These are phyloP conservation scores for Acanthosepion pharaonis DNA, from an alignment of 2,888 invertebrate species.

Conservation along the genomic window DNA sequence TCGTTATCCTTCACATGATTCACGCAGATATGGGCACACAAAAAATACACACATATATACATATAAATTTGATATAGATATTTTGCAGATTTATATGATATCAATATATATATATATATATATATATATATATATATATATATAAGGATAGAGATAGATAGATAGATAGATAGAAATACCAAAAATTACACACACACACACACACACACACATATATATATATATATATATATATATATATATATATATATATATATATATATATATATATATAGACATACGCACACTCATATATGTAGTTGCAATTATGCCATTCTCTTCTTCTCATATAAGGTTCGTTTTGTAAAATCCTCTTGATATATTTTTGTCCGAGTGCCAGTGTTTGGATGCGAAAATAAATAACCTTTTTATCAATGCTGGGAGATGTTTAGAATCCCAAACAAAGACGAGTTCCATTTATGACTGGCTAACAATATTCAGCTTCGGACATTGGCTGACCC, in stretches of 20 bases:
- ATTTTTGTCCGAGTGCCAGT: background rate
- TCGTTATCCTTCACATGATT: too few relatives aligned
- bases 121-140: too few relatives aligned
- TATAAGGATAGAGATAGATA: too few relatives aligned
- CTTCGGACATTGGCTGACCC: constrained; percentile 2
- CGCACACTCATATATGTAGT: background rate
- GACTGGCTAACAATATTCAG: background rate
- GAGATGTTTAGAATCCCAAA: constrained; percentile 33
- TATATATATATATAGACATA: background rate
- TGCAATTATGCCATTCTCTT: background rate
- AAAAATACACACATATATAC: too few relatives aligned
- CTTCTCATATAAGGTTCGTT: background rate
- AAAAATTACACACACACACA: too few relatives aligned
- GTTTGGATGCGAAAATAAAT: constrained; percentile 33
- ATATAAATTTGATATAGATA: too few relatives aligned
- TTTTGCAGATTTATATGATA: too few relatives aligned
- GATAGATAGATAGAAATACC: too few relatives aligned
- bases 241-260: background rate
- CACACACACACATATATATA: background rate
- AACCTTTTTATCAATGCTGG: constrained; percentile 33
- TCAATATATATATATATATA: background rate
- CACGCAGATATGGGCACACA: too few relatives aligned
- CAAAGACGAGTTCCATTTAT: constrained; percentile 17
- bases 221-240: background rate
- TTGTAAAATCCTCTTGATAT: constrained; percentile 16